phyloP scores from a whole-genome alignment of 30 jellyfish, hydroid and myxozoan species.

The Aurelia coerulea region DNA sequence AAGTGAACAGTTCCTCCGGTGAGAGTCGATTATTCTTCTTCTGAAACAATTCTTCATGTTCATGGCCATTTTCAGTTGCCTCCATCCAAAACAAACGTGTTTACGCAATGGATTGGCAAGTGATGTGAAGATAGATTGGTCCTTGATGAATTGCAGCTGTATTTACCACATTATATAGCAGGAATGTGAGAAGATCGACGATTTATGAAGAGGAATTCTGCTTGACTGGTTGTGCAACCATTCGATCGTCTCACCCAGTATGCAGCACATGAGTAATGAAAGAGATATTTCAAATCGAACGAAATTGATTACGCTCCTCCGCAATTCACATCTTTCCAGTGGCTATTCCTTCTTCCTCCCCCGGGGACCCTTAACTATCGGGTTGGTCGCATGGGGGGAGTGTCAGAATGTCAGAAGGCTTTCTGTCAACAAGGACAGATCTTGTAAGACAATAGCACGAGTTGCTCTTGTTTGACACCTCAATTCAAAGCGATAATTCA shows the following conservation, averaged over 20 bases:
- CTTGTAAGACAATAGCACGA: no score
- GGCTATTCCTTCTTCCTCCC: no score
- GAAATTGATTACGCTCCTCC: constrained; percentile 41
- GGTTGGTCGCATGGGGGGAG: no score
- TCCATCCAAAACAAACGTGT: constrained; percentile 20
- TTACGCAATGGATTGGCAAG: not conserved
- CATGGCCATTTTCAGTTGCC: not conserved
- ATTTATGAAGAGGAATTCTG: constrained; percentile 16
- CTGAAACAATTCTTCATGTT: constrained; percentile 25
- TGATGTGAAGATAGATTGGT: not conserved
- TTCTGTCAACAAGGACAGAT: no score
- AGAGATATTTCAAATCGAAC: constrained; percentile 5
- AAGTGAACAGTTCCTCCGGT: constrained; percentile 78
- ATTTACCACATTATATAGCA: not conserved
- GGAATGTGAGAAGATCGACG: not conserved
- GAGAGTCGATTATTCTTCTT: constrained; percentile 23
- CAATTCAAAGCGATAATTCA: no score
- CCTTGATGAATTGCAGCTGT: not conserved
- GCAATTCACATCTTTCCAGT: not conserved
- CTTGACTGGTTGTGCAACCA: constrained; percentile 4
- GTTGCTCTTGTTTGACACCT: no score
- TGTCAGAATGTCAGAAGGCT: no score
- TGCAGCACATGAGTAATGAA: constrained; percentile 64
- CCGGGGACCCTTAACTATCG: no score
- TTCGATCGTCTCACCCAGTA: constrained; percentile 1